Conservation (phyloP, 2,797 vertebrate genomes). For the Alca torda region DNA sequence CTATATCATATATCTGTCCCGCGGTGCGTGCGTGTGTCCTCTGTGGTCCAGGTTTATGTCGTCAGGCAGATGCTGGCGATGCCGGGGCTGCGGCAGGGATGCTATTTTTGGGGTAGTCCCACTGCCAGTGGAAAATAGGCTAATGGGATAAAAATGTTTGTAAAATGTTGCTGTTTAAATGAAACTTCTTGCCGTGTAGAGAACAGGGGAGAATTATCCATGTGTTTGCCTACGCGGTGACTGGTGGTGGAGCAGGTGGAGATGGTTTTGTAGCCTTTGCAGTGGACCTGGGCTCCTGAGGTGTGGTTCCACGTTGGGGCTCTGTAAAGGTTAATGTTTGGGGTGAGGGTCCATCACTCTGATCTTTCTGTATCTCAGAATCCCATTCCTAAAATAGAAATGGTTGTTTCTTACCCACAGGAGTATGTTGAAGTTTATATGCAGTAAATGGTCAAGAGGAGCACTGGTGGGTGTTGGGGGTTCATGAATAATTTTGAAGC, state of each 20-base stretch:
- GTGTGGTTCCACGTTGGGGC: rapidly evolving
- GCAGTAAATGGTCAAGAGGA: background rate
- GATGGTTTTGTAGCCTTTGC: background rate
- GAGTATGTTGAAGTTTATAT: background rate
- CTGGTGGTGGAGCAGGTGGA: background rate
- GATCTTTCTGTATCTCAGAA: background rate
- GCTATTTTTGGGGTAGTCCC: background rate
- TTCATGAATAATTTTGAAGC: background rate
- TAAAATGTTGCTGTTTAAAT: background rate
- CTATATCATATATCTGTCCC: background rate
- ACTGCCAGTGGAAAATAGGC: background rate
- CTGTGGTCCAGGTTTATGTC: background rate
- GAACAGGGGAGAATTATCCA: background rate
- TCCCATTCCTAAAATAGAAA: background rate
- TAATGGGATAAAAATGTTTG: background rate
- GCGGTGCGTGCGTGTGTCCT: background rate
- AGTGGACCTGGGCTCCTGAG: background rate
- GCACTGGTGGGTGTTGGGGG: background rate
- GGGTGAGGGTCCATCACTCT: background rate
- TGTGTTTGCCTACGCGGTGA: rapidly evolving
- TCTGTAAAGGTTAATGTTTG: background rate
- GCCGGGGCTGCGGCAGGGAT: background rate
- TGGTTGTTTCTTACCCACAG: background rate
- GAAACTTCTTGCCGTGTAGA: background rate
- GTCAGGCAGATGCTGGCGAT: background rate